A percentile compares a stretch with the other conserved stretches of the same genome.
Evolutionary conservation across 2,113 vertebrate species (phyloP).

Genomic region (Fregata magnificens): DNA sequence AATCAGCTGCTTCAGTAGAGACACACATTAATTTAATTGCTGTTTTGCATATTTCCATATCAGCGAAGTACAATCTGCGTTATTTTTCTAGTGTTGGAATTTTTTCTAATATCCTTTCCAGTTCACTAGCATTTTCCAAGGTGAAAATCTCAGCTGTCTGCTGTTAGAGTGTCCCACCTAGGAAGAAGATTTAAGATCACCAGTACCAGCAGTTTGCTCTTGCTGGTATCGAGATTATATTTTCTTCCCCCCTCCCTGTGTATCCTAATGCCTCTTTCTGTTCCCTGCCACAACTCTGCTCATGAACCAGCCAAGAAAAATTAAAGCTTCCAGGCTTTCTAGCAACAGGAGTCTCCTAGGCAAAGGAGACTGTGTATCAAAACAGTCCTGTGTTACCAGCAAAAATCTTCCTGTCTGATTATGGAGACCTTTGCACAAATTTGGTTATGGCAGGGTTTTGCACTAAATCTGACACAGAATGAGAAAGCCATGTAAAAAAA

Average conservation of each 20-base stretch:
- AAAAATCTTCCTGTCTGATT: not conserved
- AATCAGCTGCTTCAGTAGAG: not conserved
- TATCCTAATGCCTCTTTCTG: not conserved
- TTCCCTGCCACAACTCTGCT: not conserved
- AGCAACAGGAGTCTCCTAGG: not conserved
- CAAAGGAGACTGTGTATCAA: not conserved
- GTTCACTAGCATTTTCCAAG: not conserved
- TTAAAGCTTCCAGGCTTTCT: not conserved
- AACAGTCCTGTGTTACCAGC: not conserved
- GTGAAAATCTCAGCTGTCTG: constrained; percentile 2
- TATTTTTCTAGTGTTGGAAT: not conserved
- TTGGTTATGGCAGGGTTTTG: not conserved
- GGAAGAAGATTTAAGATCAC: not conserved
- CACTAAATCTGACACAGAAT: not conserved
- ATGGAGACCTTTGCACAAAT: not conserved
- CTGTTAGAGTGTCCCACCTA: not conserved
- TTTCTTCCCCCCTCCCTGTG: not conserved
- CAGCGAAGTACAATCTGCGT: not conserved
- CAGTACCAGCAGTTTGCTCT: not conserved
- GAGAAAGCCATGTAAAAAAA: not conserved
- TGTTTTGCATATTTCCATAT: not conserved
- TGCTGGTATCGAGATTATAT: not conserved
- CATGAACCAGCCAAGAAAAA: not conserved
- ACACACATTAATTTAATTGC: not conserved
- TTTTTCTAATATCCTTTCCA: not conserved